Evolutionary conservation across 1,140 invertebrate genomes (phyloP), one percentile per base, ranked within the genome.

Genomic region (Bombus confusus): DNA sequence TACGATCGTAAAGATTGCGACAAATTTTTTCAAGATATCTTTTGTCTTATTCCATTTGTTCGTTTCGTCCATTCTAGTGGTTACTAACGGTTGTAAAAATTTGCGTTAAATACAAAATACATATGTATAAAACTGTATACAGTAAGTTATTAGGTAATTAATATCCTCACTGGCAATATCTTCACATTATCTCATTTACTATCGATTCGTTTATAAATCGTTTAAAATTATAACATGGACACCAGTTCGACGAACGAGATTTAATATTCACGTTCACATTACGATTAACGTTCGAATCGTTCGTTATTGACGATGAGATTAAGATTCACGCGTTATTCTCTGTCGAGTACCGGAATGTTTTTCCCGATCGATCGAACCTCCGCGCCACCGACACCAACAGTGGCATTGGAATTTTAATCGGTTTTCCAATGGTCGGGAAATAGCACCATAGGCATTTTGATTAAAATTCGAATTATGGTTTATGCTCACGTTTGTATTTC

Each of bases 321-420:
- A 79, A 86, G 87, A 87, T 75, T 75, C 62, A 34, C 59, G 28
- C 18, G 18, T 31, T 31, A 18, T 6, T 59, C 39, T 15, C 34
- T 34, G 39, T 34, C 37, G 18, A 52, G 31, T 73, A 75, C 31
- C 31, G 68, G 75, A 57, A 62, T 66, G 12, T 71, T 75, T 76
- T 71, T 37, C 37, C 34, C 74, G 74, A 87, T 86, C 80, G 73
- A 81, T 87, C 18, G 62, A 22, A 28, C 52, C 47, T 52, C 6
- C 18, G 18, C 47, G 18, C 18, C 12, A 25, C 13, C 12, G 8
- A 25, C 73, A 74, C 43, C 72, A 62, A 88, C 66, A 80, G n/a
- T 74, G 85, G 43, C 74, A 78, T 81, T 39, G 90, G 89, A 91
- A 91, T 91, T 89, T 86, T 91, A 87, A 91, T 91, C 76, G 83